Evolutionary conservation across 2,113 vertebrate species (phyloP).

Genomic region (Apus apus): DNA sequence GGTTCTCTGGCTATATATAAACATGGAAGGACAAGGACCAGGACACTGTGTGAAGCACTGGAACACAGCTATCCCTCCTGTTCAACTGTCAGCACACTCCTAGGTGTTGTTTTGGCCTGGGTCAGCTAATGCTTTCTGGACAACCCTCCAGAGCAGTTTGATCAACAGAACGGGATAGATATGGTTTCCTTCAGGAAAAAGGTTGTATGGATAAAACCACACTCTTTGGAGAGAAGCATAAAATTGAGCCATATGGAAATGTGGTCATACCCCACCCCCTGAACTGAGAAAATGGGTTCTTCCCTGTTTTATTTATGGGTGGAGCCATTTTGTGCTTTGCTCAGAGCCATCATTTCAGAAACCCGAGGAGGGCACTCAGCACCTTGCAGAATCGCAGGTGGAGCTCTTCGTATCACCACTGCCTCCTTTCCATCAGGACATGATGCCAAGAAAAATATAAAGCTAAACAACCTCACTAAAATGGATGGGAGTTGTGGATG

Average conservation of each 20-base stretch:
- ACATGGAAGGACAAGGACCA: neutral
- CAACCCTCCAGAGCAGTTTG: neutral
- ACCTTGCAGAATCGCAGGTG: neutral
- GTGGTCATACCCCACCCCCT: neutral
- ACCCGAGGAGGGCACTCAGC: neutral
- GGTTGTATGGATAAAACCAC: neutral
- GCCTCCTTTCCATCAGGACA: neutral
- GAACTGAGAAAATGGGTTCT: neutral
- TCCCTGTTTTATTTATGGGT: neutral
- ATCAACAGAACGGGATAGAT: neutral
- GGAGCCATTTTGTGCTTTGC: neutral
- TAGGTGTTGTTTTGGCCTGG: neutral
- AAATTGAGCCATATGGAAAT: rapidly evolving
- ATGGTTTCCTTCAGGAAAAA: neutral
- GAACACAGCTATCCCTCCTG: neutral
- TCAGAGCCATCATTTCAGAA: neutral
- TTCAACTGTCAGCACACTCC: neutral
- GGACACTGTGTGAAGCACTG: neutral
- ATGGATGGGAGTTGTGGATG: neutral
- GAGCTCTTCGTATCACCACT: neutral
- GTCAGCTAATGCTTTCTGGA: neutral
- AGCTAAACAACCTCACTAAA: neutral
- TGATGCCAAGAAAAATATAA: neutral
- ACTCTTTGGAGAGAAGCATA: neutral
- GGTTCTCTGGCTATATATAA: no score